These are phyloP conservation scores for Drosophila neonasuta DNA, from an alignment of 2,888 invertebrate genomes.

Conservation along the genomic window DNA sequence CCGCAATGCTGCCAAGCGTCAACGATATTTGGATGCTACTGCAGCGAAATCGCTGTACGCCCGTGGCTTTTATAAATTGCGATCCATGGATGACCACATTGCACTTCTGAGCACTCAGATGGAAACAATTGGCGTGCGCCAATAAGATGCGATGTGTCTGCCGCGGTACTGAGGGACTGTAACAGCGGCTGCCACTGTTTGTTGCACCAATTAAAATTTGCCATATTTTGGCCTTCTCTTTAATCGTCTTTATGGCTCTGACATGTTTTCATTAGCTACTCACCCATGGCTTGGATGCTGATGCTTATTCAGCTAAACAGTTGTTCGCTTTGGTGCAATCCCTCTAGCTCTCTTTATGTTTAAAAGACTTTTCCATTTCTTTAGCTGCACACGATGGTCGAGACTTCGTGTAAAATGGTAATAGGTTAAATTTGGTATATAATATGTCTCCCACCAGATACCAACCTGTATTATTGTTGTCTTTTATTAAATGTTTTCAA, in stretches of 20 bases:
- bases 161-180: not conserved
- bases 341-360: not conserved
- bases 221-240: conserved; percentile 52
- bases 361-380: conserved; percentile 31
- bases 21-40: conserved; percentile 72
- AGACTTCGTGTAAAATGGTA: too few species aligned
- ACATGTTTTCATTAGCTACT: conserved; percentile 80
- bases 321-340: conserved; percentile 26
- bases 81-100: conserved; percentile 21
- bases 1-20: conserved; percentile 34
- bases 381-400: not conserved
- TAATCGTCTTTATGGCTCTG: conserved; percentile 56
- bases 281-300: conserved; percentile 66
- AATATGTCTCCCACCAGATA: too few species aligned
- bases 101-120: conserved; percentile 67
- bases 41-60: conserved; percentile 72
- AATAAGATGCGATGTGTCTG: conserved; percentile 50
- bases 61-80: conserved; percentile 80
- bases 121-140: conserved; percentile 80
- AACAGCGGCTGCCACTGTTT: conserved; percentile 27
- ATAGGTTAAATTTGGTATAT: too few species aligned
- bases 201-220: conserved; percentile 65
- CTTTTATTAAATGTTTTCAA: too few species aligned
- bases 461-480: too few species aligned
- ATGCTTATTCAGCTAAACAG: conserved; percentile 38